Evolutionary conservation across 92 coral and sea anemone species (phyloP).

Genomic region (Isaurus tuberculatus): DNA sequence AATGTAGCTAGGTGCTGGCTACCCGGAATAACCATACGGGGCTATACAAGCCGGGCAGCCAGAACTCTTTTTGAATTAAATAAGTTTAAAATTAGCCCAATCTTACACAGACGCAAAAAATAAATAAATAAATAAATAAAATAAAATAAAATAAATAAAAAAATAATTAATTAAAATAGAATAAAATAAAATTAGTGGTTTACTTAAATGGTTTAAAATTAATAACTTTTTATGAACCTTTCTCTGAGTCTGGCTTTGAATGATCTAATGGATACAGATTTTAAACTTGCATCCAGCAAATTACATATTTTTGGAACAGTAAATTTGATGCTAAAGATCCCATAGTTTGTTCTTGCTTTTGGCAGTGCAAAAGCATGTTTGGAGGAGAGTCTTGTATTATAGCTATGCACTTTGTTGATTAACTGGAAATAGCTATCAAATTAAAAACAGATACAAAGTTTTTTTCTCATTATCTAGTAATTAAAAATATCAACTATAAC

Average conservation of each 20-base stretch:
- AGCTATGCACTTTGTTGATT: slow-evolving; percentile 2
- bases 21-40: too few species aligned
- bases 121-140: neutral
- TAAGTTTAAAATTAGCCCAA: neutral
- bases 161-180: neutral
- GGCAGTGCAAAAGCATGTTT: too few species aligned
- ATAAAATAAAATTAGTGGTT: slow-evolving; percentile 5
- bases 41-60: too few species aligned
- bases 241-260: too few species aligned
- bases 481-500: neutral
- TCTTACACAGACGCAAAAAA: slow-evolving; percentile 16
- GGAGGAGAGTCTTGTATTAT: too few species aligned
- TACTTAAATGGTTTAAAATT: slow-evolving; percentile 8
- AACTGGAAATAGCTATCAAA: neutral
- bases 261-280: too few species aligned
- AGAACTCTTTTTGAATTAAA: too few species aligned
- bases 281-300: too few species aligned
- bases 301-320: slow-evolving; percentile 11
- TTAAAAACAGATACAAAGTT: slow-evolving; percentile 1
- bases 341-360: too few species aligned
- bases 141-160: slow-evolving; percentile 6
- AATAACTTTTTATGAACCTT: slow-evolving; percentile 19
- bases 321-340: too few species aligned
- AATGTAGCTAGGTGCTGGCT: too few species aligned
- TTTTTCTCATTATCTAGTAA: neutral